A percentile compares a stretch with the other conserved stretches of the same genome.
Evolutionary conservation across 2,797 vertebrate species (phyloP).

Genomic region (Furcifer pardalis): DNA sequence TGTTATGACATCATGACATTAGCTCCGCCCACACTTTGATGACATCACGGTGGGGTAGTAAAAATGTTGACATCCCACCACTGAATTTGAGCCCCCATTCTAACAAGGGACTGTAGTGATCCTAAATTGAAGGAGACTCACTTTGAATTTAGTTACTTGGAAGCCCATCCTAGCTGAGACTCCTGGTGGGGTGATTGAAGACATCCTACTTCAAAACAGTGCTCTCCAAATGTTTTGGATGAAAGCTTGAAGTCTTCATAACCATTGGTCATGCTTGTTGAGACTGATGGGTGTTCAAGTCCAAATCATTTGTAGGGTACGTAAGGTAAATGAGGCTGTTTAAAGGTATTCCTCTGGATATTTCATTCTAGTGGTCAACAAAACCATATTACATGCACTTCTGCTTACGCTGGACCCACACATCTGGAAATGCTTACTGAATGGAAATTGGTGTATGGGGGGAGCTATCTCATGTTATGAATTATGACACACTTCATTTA

Average conservation of each 20-base stretch:
- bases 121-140: background rate
- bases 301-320: background rate
- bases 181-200: background rate
- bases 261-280: background rate
- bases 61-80: no score
- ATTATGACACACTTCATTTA: constrained; percentile 70
- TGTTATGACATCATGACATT: no score
- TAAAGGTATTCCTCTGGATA: constrained; percentile 22
- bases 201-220: background rate
- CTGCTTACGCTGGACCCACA: constrained; percentile 57
- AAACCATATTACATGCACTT: constrained; percentile 46
- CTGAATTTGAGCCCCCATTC: background rate
- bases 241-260: background rate
- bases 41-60: no score
- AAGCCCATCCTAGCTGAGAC: background rate
- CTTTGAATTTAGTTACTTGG: background rate
- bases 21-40: no score
- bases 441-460: background rate
- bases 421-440: constrained; percentile 55
- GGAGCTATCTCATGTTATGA: constrained; percentile 66
- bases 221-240: background rate
- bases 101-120: background rate
- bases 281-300: background rate
- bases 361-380: constrained; percentile 44
- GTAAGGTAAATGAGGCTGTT: no score